Evolutionary conservation across 2,113 vertebrate species (phyloP).

Genomic region (Rutilus rutilus): DNA sequence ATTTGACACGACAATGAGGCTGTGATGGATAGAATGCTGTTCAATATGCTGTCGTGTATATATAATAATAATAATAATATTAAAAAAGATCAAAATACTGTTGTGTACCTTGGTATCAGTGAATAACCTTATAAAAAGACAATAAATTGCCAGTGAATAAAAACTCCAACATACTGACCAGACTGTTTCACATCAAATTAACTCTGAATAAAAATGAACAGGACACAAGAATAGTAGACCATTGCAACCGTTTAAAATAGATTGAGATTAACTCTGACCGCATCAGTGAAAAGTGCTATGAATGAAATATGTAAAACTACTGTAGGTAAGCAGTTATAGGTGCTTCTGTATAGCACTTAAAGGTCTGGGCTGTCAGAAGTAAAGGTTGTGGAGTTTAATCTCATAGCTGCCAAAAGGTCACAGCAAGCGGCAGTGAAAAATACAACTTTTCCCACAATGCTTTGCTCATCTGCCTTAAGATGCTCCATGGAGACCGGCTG

Average conservation of each 20-base stretch:
- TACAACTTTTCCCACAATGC: neutral
- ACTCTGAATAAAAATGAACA: neutral
- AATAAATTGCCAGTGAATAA: neutral
- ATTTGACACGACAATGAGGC: neutral
- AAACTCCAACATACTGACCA: neutral
- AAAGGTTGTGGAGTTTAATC: slow-evolving; percentile 22
- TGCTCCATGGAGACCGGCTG: neutral
- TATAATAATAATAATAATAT: neutral
- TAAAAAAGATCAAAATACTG: neutral
- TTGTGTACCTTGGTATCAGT: neutral
- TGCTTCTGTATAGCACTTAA: neutral
- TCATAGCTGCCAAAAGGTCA: neutral
- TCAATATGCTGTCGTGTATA: neutral
- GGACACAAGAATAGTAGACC: neutral
- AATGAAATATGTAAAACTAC: neutral
- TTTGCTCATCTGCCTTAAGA: neutral
- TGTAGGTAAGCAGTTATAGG: neutral
- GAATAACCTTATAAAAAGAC: neutral
- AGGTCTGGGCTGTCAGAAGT: neutral
- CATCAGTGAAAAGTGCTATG: neutral
- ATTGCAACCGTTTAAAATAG: neutral
- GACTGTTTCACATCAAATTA: neutral
- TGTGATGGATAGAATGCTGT: neutral
- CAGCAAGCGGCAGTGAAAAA: neutral
- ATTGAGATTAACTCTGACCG: neutral